Evolutionary conservation across 2,797 vertebrate species (phyloP).

Genomic region (Lutjanus argentimaculatus): DNA sequence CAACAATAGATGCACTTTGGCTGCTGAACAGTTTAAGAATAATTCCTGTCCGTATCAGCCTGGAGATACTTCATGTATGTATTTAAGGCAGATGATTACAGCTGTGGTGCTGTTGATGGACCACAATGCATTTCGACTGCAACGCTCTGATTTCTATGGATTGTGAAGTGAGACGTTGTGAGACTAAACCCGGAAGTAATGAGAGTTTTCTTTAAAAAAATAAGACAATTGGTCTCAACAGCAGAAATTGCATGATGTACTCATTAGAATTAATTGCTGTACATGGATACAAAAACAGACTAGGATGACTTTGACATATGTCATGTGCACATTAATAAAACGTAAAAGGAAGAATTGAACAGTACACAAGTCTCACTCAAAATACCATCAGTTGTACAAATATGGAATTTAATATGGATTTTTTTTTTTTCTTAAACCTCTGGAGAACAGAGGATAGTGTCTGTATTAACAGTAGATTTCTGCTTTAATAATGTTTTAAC

Average conservation of each 20-base stretch:
- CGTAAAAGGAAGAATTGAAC: background rate
- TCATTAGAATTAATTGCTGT: background rate
- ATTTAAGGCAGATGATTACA: slow-evolving; percentile 66
- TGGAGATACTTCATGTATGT: background rate
- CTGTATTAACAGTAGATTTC: background rate
- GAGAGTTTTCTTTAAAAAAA: slow-evolving; percentile 24
- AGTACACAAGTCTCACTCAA: background rate
- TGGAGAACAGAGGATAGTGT: background rate
- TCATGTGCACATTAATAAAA: background rate
- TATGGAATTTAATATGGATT: background rate
- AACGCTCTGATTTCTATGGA: slow-evolving; percentile 43
- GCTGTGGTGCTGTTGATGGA: slow-evolving; percentile 52
- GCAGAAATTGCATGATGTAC: too few relatives aligned
- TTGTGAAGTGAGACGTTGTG: slow-evolving; percentile 1
- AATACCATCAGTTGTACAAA: background rate
- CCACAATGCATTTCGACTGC: slow-evolving; percentile 75
- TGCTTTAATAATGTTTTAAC: too few relatives aligned
- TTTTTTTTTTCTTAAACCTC: background rate
- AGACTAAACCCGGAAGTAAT: background rate
- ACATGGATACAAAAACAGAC: background rate
- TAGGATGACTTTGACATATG: background rate
- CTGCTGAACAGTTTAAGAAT: background rate
- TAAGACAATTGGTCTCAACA: background rate
- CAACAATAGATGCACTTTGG: background rate
- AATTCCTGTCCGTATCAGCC: background rate